phyloP scores from a whole-genome alignment of 23 tunicate species.

The Phallusia fumigata region DNA sequence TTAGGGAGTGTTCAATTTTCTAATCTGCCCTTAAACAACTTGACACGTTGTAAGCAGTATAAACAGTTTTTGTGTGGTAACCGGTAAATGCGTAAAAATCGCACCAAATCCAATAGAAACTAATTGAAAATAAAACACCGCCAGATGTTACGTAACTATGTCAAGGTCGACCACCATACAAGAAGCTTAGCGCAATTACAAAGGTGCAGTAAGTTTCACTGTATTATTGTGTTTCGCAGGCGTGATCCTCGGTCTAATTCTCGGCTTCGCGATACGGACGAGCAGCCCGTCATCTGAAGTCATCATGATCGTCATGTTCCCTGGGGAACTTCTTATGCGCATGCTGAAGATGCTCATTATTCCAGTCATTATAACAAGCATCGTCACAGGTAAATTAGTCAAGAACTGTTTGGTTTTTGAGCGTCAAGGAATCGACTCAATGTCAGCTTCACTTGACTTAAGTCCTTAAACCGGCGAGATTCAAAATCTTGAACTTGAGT shows the following conservation, averaged over 20 bases:
- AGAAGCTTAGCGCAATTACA: too few species aligned
- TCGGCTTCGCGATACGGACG: conserved; percentile 42
- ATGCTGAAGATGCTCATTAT: conserved; percentile 83
- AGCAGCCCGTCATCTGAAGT: conserved; percentile 48
- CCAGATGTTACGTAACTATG: too few species aligned
- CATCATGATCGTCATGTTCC: conserved; percentile 61
- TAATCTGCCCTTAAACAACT: too few species aligned
- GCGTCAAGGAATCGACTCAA: neutral
- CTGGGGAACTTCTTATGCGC: conserved; percentile 91
- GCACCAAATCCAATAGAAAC: too few species aligned
- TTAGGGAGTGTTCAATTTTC: too few species aligned
- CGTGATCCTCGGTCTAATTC: conserved; percentile 45
- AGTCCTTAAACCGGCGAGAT: too few species aligned
- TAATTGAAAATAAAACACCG: too few species aligned
- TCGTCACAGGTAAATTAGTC: conserved; percentile 51
- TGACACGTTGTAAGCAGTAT: too few species aligned
- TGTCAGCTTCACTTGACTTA: neutral
- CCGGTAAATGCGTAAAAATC: too few species aligned
- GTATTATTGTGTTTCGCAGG: neutral
- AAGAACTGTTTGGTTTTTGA: neutral
- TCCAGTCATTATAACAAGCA: conserved; percentile 82
- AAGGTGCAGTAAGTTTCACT: too few species aligned
- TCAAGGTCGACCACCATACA: neutral
- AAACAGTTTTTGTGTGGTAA: too few species aligned
- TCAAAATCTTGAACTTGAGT: too few species aligned